Evolutionary conservation across 2,797 vertebrate species (phyloP), one percentile per base, ranked within the genome.

Genomic region (Sebastes variabilis): DNA sequence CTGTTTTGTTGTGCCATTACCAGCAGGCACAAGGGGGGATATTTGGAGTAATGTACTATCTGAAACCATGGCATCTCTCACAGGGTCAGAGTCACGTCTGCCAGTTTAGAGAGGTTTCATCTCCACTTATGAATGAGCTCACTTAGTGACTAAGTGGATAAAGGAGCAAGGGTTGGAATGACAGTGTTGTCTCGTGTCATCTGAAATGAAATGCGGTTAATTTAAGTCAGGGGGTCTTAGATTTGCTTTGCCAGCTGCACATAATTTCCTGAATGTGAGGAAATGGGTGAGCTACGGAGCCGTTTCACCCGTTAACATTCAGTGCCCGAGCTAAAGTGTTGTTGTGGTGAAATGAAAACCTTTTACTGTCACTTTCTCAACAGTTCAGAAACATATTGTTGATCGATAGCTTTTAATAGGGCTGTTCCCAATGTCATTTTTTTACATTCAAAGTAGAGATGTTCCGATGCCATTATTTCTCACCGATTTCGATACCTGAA

Each of bases 201-300:
- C 42, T 52, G 8, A 67, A 68, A 38, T 56, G 12, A 58, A 8
- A 67, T 16, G 38, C 36, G n/a, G 14, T 52, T n/a, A 46, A 25
- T 36, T 59, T n/a, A 27, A 11, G 54, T 60, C 24, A 6, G 1
- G 6, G 14, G 10, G 34, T 29, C 34, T 85, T 14, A 22, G 14
- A 55, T 56, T 38, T 58, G 55, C n/a, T 55, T 75, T 64, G 6
- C 2, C n/a, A 13, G 67, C 55, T 14, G 42, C 27, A 13, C 27
- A 30, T 56, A 5, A 62, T 74, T 79, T 90, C 77, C 77, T 78
- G 32, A 65, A 4, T 55, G n/a, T 60, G 52, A 25, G 58, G 80
- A 82, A 81, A 65, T 38, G 20, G 22, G 4, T 10, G 5, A 65
- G n/a, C 65, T 56, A 68, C 59, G 1, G 5, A 60, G 11, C 9